Evolutionary conservation across 2,888 invertebrate species (phyloP), one percentile per base, ranked within the genome.

Genomic region (Aromia moschata): DNA sequence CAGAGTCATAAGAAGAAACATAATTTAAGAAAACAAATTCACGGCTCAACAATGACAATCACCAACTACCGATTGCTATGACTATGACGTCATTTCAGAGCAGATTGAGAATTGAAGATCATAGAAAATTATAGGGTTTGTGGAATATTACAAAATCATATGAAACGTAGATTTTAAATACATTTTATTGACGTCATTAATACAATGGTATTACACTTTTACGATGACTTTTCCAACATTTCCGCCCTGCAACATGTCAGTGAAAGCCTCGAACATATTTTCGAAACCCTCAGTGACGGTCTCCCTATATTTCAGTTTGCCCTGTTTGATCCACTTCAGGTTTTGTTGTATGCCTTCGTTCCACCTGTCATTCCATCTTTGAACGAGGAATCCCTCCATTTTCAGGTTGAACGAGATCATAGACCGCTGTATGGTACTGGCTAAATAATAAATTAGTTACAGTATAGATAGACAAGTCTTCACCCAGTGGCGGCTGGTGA

Each of bases 271-370:
- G 11, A 68, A 66, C 55, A 62, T 64, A 51, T 70, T 70, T 60
- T 90, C 89, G 77, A 92, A 91, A 9, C 73, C 72, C 60, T 68
- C 80, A 2, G 87, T 88, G 2, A 87, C 73, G 45, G 89, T 89
- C 77, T 92, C 91, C 62, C 82, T 82, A 72, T 87, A 87, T 71
- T 86, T 85, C n/a, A 92, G 70, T 78, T 89, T 90, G 18, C 89
- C 90, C 80, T 87, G 85, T 41, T 79, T 78, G 57, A 90, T 79
- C 87, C 87, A 88, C 58, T 83, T 76, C 7, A 84, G 70, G 77
- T 90, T 88, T 65, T 86, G 84, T 25, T 82, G 72, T 17, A 88
- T 83, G 1, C 87, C 89, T 76, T 89, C 88, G 14, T 80, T 73
- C 85, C 84, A 88, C 44, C 86, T 82, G 61, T 84, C 77, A 1